A percentile compares a stretch with the other conserved stretches of the same genome.
These are phyloP conservation scores for Ophioderma brevispina DNA, from an alignment of 35 echinoderm and acorn worm species.

Conservation along the genomic window DNA sequence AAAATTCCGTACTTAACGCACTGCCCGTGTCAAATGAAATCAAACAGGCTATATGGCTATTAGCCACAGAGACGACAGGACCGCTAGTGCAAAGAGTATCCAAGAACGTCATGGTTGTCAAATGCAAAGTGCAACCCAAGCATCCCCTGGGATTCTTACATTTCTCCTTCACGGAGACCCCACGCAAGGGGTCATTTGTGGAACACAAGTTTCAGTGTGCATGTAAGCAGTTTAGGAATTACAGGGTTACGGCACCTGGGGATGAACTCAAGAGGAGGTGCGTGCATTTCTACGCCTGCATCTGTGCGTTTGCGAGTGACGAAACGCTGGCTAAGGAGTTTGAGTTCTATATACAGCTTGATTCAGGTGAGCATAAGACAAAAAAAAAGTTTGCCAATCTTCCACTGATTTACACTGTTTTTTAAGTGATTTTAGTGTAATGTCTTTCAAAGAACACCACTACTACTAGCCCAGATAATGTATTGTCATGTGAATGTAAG, in stretches of 20 bases:
- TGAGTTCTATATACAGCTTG: constrained; percentile 87
- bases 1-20: constrained; percentile 91
- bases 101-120: constrained; percentile 98
- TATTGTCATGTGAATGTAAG: no score
- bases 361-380: constrained; percentile 29
- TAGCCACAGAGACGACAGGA: constrained; percentile 96
- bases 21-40: constrained; percentile 97
- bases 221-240: constrained; percentile 86
- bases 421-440: no score
- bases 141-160: constrained; percentile 92
- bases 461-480: no score
- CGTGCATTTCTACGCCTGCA: constrained; percentile 98
- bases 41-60: constrained; percentile 96
- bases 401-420: no score
- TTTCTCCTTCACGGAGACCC: constrained; percentile 81
- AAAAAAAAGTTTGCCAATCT: no score
- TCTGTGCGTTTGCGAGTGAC: constrained; percentile 99
- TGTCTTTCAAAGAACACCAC: no score
- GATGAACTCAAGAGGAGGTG: constrained; percentile 88
- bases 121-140: constrained; percentile 92
- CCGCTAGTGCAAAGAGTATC: constrained; percentile 93
- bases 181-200: constrained; percentile 55
- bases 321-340: constrained; percentile 91
- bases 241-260: constrained; percentile 30
- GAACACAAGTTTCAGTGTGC: constrained; percentile 89